Percentiles rank a stretch among this genome's conserved stretches.
Evolutionary conservation across 2,113 vertebrate genomes (phyloP).

Genomic region (Pelmatolapia mariae): DNA sequence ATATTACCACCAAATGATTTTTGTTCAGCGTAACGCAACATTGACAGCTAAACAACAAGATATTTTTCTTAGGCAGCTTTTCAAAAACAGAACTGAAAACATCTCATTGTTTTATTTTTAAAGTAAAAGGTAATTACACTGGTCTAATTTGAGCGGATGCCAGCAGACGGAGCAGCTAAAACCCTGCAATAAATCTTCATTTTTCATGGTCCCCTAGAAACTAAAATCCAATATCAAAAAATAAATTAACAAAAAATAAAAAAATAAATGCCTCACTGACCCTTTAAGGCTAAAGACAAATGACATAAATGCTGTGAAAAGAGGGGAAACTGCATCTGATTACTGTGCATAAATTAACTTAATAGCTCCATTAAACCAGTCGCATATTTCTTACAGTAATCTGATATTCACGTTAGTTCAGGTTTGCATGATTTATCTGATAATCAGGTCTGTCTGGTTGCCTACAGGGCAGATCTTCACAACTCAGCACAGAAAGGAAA

Average conservation of each 20-base stretch:
- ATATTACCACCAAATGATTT: neutral
- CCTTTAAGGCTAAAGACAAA: constrained; percentile 22
- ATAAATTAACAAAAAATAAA: constrained; percentile 30
- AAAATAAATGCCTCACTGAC: constrained; percentile 38
- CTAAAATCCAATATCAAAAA: constrained; percentile 21
- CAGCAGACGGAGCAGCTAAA: neutral
- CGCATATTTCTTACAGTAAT: neutral
- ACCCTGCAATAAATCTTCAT: constrained; percentile 31
- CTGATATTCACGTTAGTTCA: neutral
- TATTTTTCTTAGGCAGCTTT: neutral
- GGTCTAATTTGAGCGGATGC: neutral
- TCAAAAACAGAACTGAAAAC: neutral
- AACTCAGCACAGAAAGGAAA: neutral
- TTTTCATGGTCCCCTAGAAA: neutral
- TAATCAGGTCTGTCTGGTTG: neutral
- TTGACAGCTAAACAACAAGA: neutral
- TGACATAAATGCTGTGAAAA: constrained; percentile 5
- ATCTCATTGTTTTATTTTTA: neutral
- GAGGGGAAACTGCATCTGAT: neutral
- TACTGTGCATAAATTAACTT: neutral
- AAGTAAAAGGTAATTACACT: neutral
- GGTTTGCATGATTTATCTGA: neutral
- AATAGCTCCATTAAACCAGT: constrained; percentile 1
- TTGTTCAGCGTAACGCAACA: neutral
- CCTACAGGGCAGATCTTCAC: neutral